Evolutionary conservation across 2,113 vertebrate species (phyloP).

Genomic region (Apodemus speciosus): DNA sequence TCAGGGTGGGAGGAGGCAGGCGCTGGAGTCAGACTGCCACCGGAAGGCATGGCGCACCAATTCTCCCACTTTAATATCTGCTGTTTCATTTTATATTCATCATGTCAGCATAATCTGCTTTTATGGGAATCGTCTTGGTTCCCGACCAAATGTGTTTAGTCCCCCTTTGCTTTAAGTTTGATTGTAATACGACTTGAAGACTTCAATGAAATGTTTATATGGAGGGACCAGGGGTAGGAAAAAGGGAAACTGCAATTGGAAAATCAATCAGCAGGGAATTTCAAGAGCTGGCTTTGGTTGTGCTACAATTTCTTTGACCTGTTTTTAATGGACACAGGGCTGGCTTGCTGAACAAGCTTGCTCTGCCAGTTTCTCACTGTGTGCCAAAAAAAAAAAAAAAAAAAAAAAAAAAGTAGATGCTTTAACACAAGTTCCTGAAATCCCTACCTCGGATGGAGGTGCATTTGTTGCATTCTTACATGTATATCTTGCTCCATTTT

Average conservation of each 20-base stretch:
- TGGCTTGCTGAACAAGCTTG: conserved; percentile 25
- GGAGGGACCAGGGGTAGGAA: conserved; percentile 58
- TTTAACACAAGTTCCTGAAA: not conserved
- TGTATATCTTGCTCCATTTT: rapidly evolving
- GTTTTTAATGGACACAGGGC: conserved; percentile 67
- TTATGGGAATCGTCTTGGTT: conserved; percentile 89
- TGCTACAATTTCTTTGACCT: conserved; percentile 64
- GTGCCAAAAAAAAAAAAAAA: not conserved
- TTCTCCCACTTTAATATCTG: conserved; percentile 86
- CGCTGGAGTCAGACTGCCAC: conserved; percentile 62
- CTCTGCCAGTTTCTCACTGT: not conserved
- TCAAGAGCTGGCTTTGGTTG: conserved; percentile 46
- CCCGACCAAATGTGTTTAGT: conserved; percentile 86
- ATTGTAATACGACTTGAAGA: conserved; percentile 87
- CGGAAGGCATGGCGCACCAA: conserved; percentile 79
- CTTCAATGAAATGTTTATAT: conserved; percentile 86
- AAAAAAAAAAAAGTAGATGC: not conserved
- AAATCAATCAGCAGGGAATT: conserved; percentile 63
- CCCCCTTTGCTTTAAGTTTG: conserved; percentile 86
- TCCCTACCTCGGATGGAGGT: not conserved
- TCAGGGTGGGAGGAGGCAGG: conserved; percentile 36
- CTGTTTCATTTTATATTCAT: conserved; percentile 88
- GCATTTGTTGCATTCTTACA: not conserved
- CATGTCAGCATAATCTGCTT: conserved; percentile 88
- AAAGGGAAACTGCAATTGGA: conserved; percentile 74